A percentile compares a stretch with the other conserved stretches of the same genome.
These are phyloP conservation scores for Polypterus senegalus DNA, from an alignment of 2,113 vertebrate species.

Conservation along the genomic window DNA sequence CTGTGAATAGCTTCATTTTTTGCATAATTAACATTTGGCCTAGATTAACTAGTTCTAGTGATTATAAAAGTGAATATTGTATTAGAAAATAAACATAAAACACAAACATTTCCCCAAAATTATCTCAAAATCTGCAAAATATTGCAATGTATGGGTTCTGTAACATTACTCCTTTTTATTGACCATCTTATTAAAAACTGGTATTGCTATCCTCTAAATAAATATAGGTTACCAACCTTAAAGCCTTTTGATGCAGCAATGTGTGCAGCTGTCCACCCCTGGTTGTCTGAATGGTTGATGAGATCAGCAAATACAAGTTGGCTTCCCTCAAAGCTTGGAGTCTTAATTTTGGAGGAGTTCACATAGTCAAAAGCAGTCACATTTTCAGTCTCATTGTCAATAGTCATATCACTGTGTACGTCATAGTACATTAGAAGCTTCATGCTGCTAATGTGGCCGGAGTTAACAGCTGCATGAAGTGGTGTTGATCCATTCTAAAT, in stretches of 20 bases:
- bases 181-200: too few species aligned
- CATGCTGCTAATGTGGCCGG: constrained; percentile 68
- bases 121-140: too few species aligned
- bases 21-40: too few species aligned
- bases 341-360: constrained; percentile 31
- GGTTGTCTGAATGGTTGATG: constrained; percentile 71
- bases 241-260: constrained; percentile 84
- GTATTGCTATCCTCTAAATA: too few species aligned
- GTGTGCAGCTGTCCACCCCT: constrained; percentile 88
- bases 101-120: too few species aligned
- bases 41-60: too few species aligned
- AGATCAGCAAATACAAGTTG: constrained; percentile 51
- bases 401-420: constrained; percentile 17
- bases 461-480: constrained; percentile 69
- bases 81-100: too few species aligned
- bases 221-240: constrained; percentile 59
- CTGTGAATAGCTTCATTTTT: too few species aligned
- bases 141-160: too few species aligned
- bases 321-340: constrained; percentile 18
- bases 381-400: constrained; percentile 22
- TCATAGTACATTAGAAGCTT: constrained; percentile 65
- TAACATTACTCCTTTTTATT: too few species aligned
- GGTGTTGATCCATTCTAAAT: constrained; percentile 76
- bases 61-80: too few species aligned
- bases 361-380: constrained; percentile 15